Evolutionary conservation across 2,797 vertebrate genomes (phyloP), one percentile per base, ranked within the genome.

Genomic region (Nannoperca obscura): DNA sequence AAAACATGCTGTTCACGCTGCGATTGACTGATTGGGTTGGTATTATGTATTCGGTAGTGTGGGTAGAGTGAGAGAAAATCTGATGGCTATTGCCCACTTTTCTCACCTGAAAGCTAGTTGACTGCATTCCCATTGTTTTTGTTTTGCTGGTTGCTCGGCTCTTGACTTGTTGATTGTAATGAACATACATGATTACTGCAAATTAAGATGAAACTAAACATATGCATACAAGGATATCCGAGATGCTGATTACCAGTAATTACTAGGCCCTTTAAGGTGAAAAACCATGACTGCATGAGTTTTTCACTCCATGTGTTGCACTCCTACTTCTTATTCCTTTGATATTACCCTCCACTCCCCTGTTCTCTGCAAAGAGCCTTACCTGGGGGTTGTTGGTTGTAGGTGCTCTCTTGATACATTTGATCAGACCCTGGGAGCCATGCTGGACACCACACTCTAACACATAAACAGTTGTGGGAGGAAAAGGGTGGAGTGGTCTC

Each of bases 401-500:
- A 19, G 52, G 32, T 44, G 32, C 22, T 4, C 38, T 55, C 13
- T 34, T 57, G 7, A 12, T 49, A 20, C 19, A 36, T 14, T 27
- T 52, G 2, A 69, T 66, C 53, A 55, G 46, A 78, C 34, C 24
- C 34, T 60, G 4, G 42, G 42, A 69, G 57, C 22, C 9, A 32
- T 8, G 32, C n/a, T 42, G 61, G 12, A 53, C 34, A 49, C 30
- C 58, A 24, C 19, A 66, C 49, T 49, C 53, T 40, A 44, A 65
- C 20, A 54, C 32, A 49, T 68, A 30, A 85, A 52, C 42, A 71
- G 63, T 40, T 70, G 79, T 70, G 58, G 76, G 76, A 72, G 34
- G 15, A 69, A 71, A 65, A 50, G 54, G 68, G 50, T 20, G 40
- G 42, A 72, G 40, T 50, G 58, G 70, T 80, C 80, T 88, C 86